Conservation (phyloP, 1,140 invertebrate species). For the Ceratina japonica region DNA sequence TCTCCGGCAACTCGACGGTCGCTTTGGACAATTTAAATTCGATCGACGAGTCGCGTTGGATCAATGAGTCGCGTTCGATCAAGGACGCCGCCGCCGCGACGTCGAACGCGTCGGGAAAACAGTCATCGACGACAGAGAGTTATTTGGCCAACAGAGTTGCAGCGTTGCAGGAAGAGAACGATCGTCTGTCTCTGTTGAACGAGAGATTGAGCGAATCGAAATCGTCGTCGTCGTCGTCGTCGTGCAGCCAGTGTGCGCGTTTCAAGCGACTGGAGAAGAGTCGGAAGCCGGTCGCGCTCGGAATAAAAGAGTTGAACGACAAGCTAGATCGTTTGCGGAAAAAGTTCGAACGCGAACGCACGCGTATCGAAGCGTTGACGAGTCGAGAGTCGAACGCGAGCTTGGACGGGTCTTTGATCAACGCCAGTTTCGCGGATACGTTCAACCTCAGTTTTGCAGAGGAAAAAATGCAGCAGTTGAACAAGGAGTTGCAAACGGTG, state of each 20-base stretch:
- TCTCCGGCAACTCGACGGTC: constrained; percentile 37
- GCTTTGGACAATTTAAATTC: background rate
- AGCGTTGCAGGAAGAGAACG: constrained; percentile 51
- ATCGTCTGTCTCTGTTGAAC: constrained; percentile 59
- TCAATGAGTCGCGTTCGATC: too few species aligned
- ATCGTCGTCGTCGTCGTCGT: constrained; percentile 56
- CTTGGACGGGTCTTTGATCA: constrained; percentile 35
- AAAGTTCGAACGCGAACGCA: constrained; percentile 65
- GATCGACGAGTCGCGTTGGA: too few species aligned
- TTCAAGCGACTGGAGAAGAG: constrained; percentile 63
- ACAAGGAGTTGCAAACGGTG: constrained; percentile 41
- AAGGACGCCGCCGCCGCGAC: too few species aligned
- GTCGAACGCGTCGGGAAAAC: constrained; percentile 51
- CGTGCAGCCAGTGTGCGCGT: constrained; percentile 63
- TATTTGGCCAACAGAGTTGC: constrained; percentile 39
- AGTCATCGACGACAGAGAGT: constrained; percentile 35
- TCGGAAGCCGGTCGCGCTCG: constrained; percentile 60
- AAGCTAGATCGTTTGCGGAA: constrained; percentile 64
- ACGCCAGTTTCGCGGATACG: constrained; percentile 35
- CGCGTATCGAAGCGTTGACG: constrained; percentile 59
- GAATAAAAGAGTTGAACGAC: constrained; percentile 62
- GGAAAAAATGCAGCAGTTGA: constrained; percentile 41
- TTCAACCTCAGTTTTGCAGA: constrained; percentile 50
- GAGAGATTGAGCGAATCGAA: constrained; percentile 65
- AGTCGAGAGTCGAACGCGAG: constrained; percentile 60